Evolutionary conservation across 2,888 invertebrate species (phyloP).

Genomic region (Lasioglossum figueresi): DNA sequence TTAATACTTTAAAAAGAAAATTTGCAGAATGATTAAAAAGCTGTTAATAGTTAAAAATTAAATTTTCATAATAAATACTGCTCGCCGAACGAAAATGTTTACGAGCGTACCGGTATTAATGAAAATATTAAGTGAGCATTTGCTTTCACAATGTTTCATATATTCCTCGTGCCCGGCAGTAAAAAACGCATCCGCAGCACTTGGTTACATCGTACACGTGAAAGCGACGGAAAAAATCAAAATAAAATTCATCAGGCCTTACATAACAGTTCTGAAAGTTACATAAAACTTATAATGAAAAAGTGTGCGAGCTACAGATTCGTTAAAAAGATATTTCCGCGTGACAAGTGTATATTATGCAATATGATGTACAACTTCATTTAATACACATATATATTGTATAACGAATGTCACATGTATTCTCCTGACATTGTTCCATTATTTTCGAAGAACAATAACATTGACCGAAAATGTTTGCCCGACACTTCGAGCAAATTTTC

Average conservation of each 20-base stretch:
- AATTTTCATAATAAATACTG: background rate
- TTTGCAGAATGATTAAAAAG: background rate
- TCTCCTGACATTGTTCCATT: background rate
- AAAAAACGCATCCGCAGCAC: background rate
- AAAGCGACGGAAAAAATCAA: background rate
- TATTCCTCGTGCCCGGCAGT: background rate
- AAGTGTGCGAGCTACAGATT: background rate
- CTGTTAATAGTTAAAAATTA: background rate
- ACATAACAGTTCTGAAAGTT: background rate
- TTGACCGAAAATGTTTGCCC: too few relatives aligned
- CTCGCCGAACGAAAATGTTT: too few relatives aligned
- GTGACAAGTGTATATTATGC: background rate
- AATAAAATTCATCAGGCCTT: background rate
- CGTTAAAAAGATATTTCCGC: background rate
- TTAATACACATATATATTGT: background rate
- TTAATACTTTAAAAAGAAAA: too few relatives aligned
- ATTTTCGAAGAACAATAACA: too few relatives aligned
- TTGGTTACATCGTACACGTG: background rate
- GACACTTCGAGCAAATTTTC: too few relatives aligned
- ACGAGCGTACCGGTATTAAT: background rate
- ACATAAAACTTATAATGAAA: constrained; percentile 10
- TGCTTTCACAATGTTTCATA: background rate
- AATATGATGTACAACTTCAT: background rate
- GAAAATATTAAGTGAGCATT: background rate
- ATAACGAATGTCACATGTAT: background rate